Conservation (phyloP, 2,113 vertebrate genomes). For the Pipa parva region DNA sequence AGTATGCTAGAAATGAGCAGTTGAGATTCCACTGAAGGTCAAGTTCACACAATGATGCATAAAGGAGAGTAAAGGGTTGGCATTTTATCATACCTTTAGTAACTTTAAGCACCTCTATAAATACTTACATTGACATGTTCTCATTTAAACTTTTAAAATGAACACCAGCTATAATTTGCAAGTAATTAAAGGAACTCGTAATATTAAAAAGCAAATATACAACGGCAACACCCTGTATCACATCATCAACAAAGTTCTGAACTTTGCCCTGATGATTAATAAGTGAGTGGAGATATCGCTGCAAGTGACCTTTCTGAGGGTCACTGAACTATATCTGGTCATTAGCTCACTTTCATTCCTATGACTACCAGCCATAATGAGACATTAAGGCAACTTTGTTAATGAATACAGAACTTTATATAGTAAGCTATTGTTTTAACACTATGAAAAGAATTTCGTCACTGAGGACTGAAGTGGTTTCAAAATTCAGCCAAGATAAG, state of each 20-base stretch:
- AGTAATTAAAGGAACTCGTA: no score
- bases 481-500: constrained; percentile 23
- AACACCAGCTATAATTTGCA: no score
- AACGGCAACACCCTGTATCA: neutral
- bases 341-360: constrained; percentile 37
- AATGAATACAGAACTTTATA: constrained; percentile 39
- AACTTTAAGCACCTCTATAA: no score
- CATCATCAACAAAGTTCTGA: constrained; percentile 23
- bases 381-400: constrained; percentile 31
- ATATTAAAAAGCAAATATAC: no score
- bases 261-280: constrained; percentile 38
- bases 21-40: no score
- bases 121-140: no score
- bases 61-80: no score
- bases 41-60: no score
- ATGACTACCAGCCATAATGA: constrained; percentile 23
- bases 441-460: constrained; percentile 36
- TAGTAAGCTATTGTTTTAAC: constrained; percentile 39
- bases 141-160: no score
- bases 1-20: no score
- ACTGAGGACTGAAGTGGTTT: neutral
- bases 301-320: constrained; percentile 31
- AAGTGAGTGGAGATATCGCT: constrained; percentile 37
- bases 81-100: no score
- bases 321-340: constrained; percentile 42